Conservation (phyloP, 1,140 invertebrate genomes). For the Nephila pilipes region DNA sequence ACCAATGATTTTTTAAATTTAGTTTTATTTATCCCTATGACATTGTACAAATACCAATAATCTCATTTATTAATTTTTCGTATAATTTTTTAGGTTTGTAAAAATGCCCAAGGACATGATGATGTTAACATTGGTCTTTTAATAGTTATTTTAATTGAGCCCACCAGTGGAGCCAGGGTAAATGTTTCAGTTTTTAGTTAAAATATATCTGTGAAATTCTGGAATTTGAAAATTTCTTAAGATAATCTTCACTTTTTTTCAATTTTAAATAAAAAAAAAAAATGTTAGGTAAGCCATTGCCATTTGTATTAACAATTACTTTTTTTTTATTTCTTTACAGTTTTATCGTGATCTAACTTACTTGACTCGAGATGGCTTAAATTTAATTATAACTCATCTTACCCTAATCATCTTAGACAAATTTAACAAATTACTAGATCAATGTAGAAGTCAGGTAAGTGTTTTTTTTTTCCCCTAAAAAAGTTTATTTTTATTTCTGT, state of each 20-base stretch:
- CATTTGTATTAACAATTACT: background rate
- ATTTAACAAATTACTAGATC: constrained; percentile 92
- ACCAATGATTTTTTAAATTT: too few relatives aligned
- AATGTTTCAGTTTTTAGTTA: constrained; percentile 59
- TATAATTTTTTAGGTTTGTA: constrained; percentile 83
- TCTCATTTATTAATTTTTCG: background rate
- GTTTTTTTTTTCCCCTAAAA: background rate
- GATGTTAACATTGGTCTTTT: constrained; percentile 93
- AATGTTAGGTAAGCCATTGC: background rate
- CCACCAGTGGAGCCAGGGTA: constrained; percentile 89
- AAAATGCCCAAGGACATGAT: constrained; percentile 89
- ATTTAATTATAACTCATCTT: constrained; percentile 89
- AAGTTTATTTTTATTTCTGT: background rate
- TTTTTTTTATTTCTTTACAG: constrained; percentile 80
- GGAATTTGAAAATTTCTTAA: background rate
- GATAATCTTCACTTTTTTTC: too few relatives aligned
- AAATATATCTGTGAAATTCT: background rate
- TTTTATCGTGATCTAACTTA: constrained; percentile 95
- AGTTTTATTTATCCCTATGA: too few relatives aligned
- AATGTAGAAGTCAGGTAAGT: constrained; percentile 87
- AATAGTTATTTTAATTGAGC: constrained; percentile 93
- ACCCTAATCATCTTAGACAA: constrained; percentile 93
- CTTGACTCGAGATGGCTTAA: constrained; percentile 92
- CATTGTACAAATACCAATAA: too few relatives aligned
- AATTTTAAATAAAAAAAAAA: background rate